These are phyloP conservation scores for Pluvialis apricaria DNA, from an alignment of 2,113 vertebrate genomes.

Conservation along the genomic window DNA sequence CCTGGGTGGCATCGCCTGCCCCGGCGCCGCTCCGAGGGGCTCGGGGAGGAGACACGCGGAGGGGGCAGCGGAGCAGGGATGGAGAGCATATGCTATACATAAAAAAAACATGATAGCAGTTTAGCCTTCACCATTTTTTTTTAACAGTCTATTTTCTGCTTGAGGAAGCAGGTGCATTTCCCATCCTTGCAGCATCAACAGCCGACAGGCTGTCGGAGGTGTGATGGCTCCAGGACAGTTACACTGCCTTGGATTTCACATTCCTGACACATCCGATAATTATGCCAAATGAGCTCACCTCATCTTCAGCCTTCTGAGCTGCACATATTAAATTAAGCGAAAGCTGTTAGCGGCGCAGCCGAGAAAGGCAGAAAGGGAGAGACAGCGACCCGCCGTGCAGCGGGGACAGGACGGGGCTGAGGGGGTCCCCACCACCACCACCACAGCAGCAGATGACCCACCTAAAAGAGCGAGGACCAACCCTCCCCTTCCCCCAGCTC, in stretches of 20 bases:
- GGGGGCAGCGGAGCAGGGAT: neutral
- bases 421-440: rapidly evolving
- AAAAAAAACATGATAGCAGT: neutral
- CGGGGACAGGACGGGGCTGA: neutral
- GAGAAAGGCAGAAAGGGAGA: neutral
- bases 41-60: rapidly evolving
- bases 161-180: constrained; percentile 63
- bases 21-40: neutral
- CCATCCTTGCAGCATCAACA: constrained; percentile 25
- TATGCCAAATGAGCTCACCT: constrained; percentile 69
- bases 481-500: neutral
- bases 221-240: constrained; percentile 62
- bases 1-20: neutral
- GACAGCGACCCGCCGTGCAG: neutral
- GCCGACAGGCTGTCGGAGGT: constrained; percentile 54
- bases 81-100: constrained; percentile 47
- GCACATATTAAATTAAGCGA: constrained; percentile 29
- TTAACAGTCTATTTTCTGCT: constrained; percentile 69
- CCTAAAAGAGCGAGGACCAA: neutral
- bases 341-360: neutral
- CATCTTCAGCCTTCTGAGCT: constrained; percentile 34
- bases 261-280: constrained; percentile 66
- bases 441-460: neutral
- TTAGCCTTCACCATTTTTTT: constrained; percentile 28
- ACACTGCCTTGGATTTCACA: constrained; percentile 48